Base-by-base conservation (phyloP, 1,140 invertebrate genomes). In the Drosophila nikananu region DNA sequence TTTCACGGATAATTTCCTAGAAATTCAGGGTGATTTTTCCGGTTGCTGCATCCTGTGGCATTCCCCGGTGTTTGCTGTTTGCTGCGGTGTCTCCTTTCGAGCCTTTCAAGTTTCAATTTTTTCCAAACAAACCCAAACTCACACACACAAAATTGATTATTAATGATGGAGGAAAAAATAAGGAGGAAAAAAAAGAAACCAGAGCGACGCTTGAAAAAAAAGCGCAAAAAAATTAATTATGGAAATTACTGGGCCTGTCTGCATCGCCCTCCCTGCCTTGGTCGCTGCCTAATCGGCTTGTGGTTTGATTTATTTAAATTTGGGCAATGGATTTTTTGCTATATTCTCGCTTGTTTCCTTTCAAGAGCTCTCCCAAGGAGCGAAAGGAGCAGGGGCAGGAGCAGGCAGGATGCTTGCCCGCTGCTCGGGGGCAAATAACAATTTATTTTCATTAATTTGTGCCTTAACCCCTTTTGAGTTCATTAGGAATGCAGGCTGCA, bases 381-480 rank as follows among this genome's bases (percentile, higher is more conserved):
- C 1, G 12, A 1, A 12, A 32, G 12, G 35, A 51, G 25, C 4
- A 27, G 25, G 3, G 27, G 44, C 27, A 46, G 13, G 13, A 27
- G 30, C 8, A 37, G 2, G 58, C 46, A 46, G 82, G 59, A 80
- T 58, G 77, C 77, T 80, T 70, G 70, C 58, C 58, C 30, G 15
- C 32, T 49, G 30, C n/a, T n/a, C 6, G 58, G 27, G 57, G 19
- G 44, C 63, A 71, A 81, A 92, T 87, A 84, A 91, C 91, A 92
- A 92, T 92, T 92, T 89, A 92, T 92, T 92, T 92, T 92, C 91
- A 92, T 92, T 92, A 92, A 92, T 92, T 92, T 91, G 84, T 76
- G 80, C 81, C 82, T 67, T 91, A 89, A 91, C 89, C 89, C 89
- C 89, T 91, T 57, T 4, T 79, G 77, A 74, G 63, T 87, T 87